A percentile compares a stretch with the other conserved stretches of the same genome.
Evolutionary conservation across 2,797 vertebrate genomes (phyloP).

Genomic region (Fistularia commersonii): DNA sequence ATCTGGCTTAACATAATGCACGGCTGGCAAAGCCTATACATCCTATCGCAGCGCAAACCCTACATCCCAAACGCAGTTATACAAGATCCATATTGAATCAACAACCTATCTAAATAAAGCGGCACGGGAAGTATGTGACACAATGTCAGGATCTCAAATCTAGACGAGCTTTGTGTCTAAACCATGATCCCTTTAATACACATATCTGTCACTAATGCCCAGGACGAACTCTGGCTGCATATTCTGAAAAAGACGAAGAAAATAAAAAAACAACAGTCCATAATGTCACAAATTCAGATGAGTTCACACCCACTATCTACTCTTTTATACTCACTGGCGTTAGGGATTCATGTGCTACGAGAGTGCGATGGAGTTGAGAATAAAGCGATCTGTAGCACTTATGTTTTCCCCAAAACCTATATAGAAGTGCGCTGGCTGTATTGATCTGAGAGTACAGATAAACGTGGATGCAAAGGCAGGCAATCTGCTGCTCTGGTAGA

Average conservation of each 20-base stretch:
- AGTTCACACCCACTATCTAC: slow-evolving; percentile 42
- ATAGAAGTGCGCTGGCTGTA: slow-evolving; percentile 52
- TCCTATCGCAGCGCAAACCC: too few relatives aligned
- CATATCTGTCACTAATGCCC: background rate
- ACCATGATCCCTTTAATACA: too few relatives aligned
- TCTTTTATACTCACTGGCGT: slow-evolving; percentile 25
- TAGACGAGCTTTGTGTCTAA: too few relatives aligned
- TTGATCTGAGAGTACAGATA: slow-evolving; percentile 68
- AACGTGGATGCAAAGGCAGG: slow-evolving; percentile 47
- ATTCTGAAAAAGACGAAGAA: slow-evolving; percentile 42
- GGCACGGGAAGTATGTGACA: too few relatives aligned
- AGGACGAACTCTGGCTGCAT: too few relatives aligned
- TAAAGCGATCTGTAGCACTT: slow-evolving; percentile 37
- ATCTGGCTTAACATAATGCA: too few relatives aligned
- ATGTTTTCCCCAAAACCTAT: slow-evolving; percentile 25
- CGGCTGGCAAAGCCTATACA: too few relatives aligned
- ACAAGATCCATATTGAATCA: too few relatives aligned
- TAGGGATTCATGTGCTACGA: slow-evolving; percentile 15
- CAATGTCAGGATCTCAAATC: too few relatives aligned
- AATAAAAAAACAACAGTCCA: slow-evolving; percentile 36
- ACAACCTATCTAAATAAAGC: too few relatives aligned
- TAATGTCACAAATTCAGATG: slow-evolving; percentile 46
- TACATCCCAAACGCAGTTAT: too few relatives aligned
- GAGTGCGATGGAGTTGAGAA: slow-evolving; percentile 35
- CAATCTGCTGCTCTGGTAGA: slow-evolving; percentile 57